Base-by-base conservation (phyloP, 2,113 vertebrate genomes). In the Fulmarus glacialis region DNA sequence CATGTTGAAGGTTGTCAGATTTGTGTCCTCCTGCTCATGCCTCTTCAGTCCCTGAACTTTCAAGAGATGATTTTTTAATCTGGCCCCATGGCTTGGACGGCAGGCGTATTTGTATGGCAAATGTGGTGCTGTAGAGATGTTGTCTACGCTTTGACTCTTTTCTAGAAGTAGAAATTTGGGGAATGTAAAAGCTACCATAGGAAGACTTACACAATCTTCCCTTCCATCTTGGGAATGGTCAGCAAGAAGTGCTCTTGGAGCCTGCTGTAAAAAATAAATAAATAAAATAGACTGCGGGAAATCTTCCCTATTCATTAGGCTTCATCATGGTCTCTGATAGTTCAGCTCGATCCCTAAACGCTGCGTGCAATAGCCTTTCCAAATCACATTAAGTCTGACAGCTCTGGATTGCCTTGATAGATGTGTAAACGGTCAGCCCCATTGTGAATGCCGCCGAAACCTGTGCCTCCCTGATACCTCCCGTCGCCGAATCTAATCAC, bases 401-500 rank as follows among this genome's bases (percentile, higher is more conserved):
- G 86, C 81, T 72, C 77, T 75, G 74, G 43, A 40, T 86, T 82
- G 78, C 40, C 48, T 34, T 83, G 91, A 79, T 79, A 42, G 78
- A 63, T 68, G 78, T 83, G 43, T 53, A 22, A 75, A 56, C 0
- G 4, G 13, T 36, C 24, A 4, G 43, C 24, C 47, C 84, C 1
- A 2, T 70, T 30, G 59, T 20, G 47, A 59, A n/a, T 8, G 56
- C 70, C 5, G 3, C n/a, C 3, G 4, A 53, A 62, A 22, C 50
- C 22, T 7, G 2, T 2, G 36, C 59, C 53, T 82, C 63, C 29
- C 36, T 14, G 24, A 18, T 50, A 19, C 50, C 67, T 58, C 68
- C 73, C 11, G 0, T 64, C 9, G 0, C 50, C 9, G 0, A 29
- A 59, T 70, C 62, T 30, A 21, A 59, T 85, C 43, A 21, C 17